Evolutionary conservation across 2,113 vertebrate species (phyloP).

Genomic region (Hepsetus odoe): DNA sequence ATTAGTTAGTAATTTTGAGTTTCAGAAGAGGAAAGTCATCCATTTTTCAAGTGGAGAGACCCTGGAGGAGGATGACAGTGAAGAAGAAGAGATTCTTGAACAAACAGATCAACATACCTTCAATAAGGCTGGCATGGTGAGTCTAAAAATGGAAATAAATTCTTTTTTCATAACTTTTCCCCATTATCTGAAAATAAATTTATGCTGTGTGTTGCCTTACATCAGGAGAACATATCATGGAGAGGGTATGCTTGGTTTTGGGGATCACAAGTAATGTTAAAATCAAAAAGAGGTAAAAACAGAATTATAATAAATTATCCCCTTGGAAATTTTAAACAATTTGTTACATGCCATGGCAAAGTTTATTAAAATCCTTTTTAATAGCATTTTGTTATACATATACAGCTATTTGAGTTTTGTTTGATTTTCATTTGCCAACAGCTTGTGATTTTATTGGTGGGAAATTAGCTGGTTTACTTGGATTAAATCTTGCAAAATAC

Average conservation of each 20-base stretch:
- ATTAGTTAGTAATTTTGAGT: slow-evolving; percentile 2
- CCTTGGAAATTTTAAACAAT: too few relatives aligned
- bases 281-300: slow-evolving; percentile 65
- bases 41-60: slow-evolving; percentile 79
- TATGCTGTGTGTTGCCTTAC: neutral
- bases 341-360: neutral
- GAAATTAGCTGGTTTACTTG: slow-evolving; percentile 68
- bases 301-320: too few relatives aligned
- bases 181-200: neutral
- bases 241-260: slow-evolving; percentile 54
- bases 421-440: slow-evolving; percentile 45
- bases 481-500: slow-evolving; percentile 76
- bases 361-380: neutral
- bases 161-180: neutral
- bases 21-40: slow-evolving; percentile 68
- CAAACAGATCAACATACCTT: slow-evolving; percentile 35
- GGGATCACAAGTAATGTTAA: slow-evolving; percentile 61
- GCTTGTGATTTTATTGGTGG: slow-evolving; percentile 78
- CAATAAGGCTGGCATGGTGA: slow-evolving; percentile 59
- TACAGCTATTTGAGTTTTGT: neutral
- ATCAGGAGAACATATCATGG: slow-evolving; percentile 65
- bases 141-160: neutral
- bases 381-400: neutral
- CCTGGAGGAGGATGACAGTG: slow-evolving; percentile 69
- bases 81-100: slow-evolving; percentile 68